Base-by-base conservation (phyloP, 2,888 invertebrate species). In the Ommatoiulus sabulosus region DNA sequence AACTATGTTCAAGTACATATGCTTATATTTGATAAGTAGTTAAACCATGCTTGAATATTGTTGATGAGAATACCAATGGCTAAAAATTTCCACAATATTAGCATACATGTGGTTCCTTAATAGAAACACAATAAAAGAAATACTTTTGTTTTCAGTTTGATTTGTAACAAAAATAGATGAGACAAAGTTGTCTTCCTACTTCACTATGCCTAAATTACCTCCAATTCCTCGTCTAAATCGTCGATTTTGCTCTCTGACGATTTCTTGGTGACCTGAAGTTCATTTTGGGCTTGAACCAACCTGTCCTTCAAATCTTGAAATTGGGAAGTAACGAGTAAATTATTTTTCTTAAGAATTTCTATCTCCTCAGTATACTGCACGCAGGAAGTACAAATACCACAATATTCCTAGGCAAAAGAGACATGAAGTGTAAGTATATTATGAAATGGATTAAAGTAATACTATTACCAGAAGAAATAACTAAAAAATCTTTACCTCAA, bases 251-350 rank as follows among this genome's bases (percentile, higher is more conserved):
- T 80, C 12, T 80, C 80, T 1, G 35, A 35, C 35, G 80, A 24
- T 35, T 80, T 80, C 24, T 80, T 80, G 80, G 80, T 80, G 80
- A 80, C 35, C 35, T 35, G 80, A 80, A 80, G 80, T 8, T 80
- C 80, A 24, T 80, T 80, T 80, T 80, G 80, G 35, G 35, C 7
- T 35, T 80, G 80, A 80, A 35, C 24, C 20, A 80, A 80, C 24
- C 12, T 80, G 24, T 80, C 80, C 80, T 3, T 35, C 2, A 80
- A 80, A 20, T 80, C 80, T 80, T 80, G 80, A 80, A 8, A 80
- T 35, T 80, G 80, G 20, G 80, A 80, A 2, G 24, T 80, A 3
- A 80, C 20, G 12, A 8, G 35, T 80, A 35, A 80, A 35, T 80
- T 80, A 35, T 35, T 35, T 24, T 80, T 35, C 35, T 80, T 0